Evolutionary conservation across 2,888 invertebrate species (phyloP), one percentile per base, ranked within the genome.

Genomic region (Euclidia mi): DNA sequence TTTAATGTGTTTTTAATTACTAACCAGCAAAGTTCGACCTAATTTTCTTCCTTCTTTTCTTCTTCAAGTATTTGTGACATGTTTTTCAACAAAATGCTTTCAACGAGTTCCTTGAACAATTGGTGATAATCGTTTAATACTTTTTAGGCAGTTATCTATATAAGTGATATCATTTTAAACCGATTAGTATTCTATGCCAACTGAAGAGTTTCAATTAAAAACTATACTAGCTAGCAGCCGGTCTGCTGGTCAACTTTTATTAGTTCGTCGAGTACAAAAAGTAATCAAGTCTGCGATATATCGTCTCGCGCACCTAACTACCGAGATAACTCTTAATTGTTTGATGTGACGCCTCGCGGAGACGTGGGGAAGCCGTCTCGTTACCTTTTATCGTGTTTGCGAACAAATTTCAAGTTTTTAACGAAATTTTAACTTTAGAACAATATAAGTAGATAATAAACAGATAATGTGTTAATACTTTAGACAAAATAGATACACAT

Each of bases 241-340:
- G 85, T 84, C 79, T 82, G 83, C 85, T 90, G 89, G 88, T 87
- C 88, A 91, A 91, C 82, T 92, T 92, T 89, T 91, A 93, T 92
- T 91, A 90, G 85, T 90, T 90, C 78, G 62, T 76, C 63, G 76
- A 89, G 87, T 82, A 84, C 88, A 85, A 88, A 90, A 91, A 91
- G 89, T 91, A 90, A 91, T 91, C 88, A 89, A 91, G 87, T 82
- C 76, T 78, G 73, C 87, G 79, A 90, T 91, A 87, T 87, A 90
- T 91, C 87, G 82, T 60, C 71, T 70, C 68, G 84, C 78, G 66
- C 76, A 77, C 76, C 84, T 80, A 86, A 82, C 84, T 87, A 76
- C 59, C 48, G 65, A 81, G 85, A 84, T 84, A 88, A 89, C 87
- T 88, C 84, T 86, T 89, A 89, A 91, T 90, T 91, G 88, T 89